Percentiles rank a stretch among this genome's conserved stretches.
Evolutionary conservation across 23 tunicate species (phyloP).

Genomic region (Oikopleura dioica): DNA sequence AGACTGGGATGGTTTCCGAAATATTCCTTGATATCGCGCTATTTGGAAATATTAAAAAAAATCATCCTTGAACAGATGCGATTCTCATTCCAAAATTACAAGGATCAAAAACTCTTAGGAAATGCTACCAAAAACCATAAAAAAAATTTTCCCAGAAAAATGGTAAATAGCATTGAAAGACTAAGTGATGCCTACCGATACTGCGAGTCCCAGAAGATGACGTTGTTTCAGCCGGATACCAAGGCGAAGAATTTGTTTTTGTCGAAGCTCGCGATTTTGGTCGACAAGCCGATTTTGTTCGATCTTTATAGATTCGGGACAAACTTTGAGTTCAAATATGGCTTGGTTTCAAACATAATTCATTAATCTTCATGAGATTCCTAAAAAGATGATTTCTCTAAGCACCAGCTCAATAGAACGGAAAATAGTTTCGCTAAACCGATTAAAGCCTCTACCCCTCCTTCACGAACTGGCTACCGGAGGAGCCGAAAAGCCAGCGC

Average conservation of each 20-base stretch:
- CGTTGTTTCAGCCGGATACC: not conserved
- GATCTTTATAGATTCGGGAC: slow-evolving; percentile 2
- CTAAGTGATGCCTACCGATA: not conserved
- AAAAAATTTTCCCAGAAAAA: not conserved
- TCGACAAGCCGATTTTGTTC: not conserved
- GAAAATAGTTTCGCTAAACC: not conserved
- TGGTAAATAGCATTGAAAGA: not conserved
- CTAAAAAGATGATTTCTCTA: no score
- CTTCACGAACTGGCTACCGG: not conserved
- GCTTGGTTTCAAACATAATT: no score
- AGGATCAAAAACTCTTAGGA: no score
- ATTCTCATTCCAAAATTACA: no score
- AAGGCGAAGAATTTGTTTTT: slow-evolving; percentile 12
- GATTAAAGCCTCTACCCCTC: not conserved
- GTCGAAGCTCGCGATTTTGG: not conserved
- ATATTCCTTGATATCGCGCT: no score
- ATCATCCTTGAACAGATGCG: no score
- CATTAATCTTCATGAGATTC: no score
- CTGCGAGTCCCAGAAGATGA: not conserved
- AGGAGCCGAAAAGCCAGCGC: not conserved
- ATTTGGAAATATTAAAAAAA: no score
- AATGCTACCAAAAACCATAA: no score
- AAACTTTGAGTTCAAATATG: slow-evolving; percentile 4
- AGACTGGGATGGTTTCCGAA: not conserved
- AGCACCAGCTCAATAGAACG: not conserved